Evolutionary conservation across 2,797 vertebrate species (phyloP), one percentile per base, ranked within the genome.

Genomic region (Enteromius thamalakanensis): DNA sequence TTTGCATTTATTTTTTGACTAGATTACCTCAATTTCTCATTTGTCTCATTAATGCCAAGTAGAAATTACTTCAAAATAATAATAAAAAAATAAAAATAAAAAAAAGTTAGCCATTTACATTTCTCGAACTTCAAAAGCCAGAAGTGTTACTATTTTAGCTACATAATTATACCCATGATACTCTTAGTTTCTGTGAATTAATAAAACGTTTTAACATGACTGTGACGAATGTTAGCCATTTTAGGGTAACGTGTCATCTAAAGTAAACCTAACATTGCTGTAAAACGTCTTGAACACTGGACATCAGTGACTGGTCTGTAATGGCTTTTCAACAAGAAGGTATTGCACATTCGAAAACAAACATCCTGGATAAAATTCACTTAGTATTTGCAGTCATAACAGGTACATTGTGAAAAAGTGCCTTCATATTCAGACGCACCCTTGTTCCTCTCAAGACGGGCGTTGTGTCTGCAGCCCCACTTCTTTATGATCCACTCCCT

Each of bases 401-500:
- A 19, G 1, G 15, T 60, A 10, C 15, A 17, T 10, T 62, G 2
- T 7, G 23, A 32, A 37, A 19, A 77, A 47, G 9, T 77, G 29
- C 21, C n/a, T 64, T 69, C 6, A 15, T 4, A 45, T 29, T 29
- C 29, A 71, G 23, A 87, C 91, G 89, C 94, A 98, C 97, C 97
- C 77, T 86, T 89, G 86, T 65, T 84, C 67, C 93, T 92, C 87
- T 96, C 95, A 0, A 93, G 91, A 34, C 92, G 92, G 0, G 91
- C 85, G 62, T 90, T 90, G 82, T 93, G 92, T 90, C 93, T 95
- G 92, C 91, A 92, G 37, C 97, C 96, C 98, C 98, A 99, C 89
- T 96, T 97, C 91, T 97, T 96, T 87, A 96, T 96, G 93, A 98
- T 99, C 97, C 97, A 99, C 79, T 96, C 93, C 91, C 98, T 96